These are phyloP conservation scores for Todiramphus chloris DNA, from an alignment of 2,113 vertebrate genomes.

Conservation along the genomic window DNA sequence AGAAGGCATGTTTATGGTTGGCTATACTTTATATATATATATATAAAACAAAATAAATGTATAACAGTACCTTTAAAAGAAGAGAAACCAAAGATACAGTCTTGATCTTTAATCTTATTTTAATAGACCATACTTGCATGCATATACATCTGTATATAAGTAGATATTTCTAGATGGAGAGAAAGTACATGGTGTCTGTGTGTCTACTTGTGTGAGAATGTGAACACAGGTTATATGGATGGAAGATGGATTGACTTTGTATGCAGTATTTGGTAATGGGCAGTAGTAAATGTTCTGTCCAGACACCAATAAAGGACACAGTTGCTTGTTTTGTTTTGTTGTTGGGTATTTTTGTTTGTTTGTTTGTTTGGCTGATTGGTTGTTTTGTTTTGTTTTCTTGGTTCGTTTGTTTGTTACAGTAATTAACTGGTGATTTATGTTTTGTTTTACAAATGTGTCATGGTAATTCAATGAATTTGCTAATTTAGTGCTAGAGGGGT, in stretches of 20 bases:
- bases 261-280: neutral
- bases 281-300: neutral
- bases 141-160: neutral
- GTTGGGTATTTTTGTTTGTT: neutral
- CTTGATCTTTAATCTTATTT: neutral
- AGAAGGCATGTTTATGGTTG: neutral
- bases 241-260: neutral
- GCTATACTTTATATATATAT: neutral
- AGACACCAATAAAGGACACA: neutral
- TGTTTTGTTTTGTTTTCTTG: neutral
- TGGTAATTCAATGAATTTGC: neutral
- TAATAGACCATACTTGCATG: neutral
- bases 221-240: neutral
- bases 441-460: constrained; percentile 41
- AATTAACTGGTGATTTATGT: neutral
- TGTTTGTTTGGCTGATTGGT: neutral
- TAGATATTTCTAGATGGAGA: neutral
- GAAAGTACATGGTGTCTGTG: neutral
- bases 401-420: neutral
- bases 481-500: constrained; percentile 3
- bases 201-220: neutral
- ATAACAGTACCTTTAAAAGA: neutral
- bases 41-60: neutral
- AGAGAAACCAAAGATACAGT: neutral
- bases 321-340: neutral